Conservation (phyloP, 2,113 vertebrate genomes). For the Carassius auratus region DNA sequence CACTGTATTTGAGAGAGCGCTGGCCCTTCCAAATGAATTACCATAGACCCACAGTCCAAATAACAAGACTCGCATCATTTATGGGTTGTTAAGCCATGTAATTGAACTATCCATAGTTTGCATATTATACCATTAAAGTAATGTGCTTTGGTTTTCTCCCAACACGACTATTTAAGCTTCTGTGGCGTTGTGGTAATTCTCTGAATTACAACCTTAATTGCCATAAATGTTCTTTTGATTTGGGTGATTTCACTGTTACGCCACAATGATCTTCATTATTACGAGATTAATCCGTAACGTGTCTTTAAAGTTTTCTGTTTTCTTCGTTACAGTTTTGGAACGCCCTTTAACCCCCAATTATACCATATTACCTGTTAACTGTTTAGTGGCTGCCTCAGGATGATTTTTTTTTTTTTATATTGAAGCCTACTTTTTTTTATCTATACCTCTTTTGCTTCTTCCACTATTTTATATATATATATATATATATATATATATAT, state of each 20-base stretch:
- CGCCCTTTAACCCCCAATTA: conserved; percentile 31
- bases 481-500: too few species aligned
- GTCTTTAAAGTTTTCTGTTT: conserved; percentile 73
- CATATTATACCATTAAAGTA: conserved; percentile 99
- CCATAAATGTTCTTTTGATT: conserved; percentile 99
- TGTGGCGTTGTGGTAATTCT: conserved; percentile 94
- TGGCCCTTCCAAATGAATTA: conserved; percentile 90
- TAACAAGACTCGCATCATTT: conserved; percentile 97
- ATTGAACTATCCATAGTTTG: conserved; percentile 99
- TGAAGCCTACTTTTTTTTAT: too few species aligned
- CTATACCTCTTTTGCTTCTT: too few species aligned
- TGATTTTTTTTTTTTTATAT: background rate
- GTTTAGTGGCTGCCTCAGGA: background rate
- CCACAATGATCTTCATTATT: conserved; percentile 79
- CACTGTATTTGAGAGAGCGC: conserved; percentile 82
- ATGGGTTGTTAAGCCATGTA: conserved; percentile 99
- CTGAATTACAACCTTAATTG: conserved; percentile 98
- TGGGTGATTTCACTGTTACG: conserved; percentile 89
- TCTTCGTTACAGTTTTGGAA: conserved; percentile 55
- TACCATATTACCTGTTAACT: background rate
- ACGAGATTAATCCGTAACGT: conserved; percentile 73
- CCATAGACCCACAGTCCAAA: conserved; percentile 86
- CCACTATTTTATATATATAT: too few species aligned
- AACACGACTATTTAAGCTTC: conserved; percentile 98
- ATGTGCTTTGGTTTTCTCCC: conserved; percentile 97